A percentile compares a stretch with the other conserved stretches of the same genome.
These are phyloP conservation scores for Karalla daura DNA, from an alignment of 2,797 vertebrate genomes.

Conservation along the genomic window DNA sequence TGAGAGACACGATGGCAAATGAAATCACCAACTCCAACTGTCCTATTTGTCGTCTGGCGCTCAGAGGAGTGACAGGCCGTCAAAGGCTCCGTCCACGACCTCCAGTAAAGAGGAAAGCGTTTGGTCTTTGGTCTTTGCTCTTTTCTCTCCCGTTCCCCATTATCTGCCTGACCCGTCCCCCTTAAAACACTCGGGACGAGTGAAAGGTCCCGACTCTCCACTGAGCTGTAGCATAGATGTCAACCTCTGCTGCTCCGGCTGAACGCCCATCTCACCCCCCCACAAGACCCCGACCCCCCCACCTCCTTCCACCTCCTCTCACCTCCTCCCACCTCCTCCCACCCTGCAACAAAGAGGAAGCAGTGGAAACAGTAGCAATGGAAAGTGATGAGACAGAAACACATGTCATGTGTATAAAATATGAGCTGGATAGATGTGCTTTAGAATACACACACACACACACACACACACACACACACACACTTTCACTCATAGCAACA, in stretches of 20 bases:
- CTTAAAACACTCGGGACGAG: constrained; percentile 75
- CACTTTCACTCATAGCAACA: background rate
- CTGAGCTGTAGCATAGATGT: constrained; percentile 68
- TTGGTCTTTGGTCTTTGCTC: constrained; percentile 64
- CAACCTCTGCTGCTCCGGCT: constrained; percentile 71
- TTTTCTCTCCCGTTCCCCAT: constrained; percentile 61
- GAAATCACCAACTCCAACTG: constrained; percentile 53
- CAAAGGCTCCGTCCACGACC: constrained; percentile 48
- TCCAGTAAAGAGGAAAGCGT: constrained; percentile 63
- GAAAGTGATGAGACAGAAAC: background rate
- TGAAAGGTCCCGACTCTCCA: constrained; percentile 78
- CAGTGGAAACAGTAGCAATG: background rate
- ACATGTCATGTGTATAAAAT: background rate
- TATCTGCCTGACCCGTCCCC: constrained; percentile 76
- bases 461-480: background rate
- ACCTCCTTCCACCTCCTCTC: too few species aligned
- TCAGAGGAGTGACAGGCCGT: constrained; percentile 55
- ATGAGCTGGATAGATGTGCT: background rate
- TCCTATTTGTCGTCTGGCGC: constrained; percentile 49
- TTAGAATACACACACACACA: background rate
- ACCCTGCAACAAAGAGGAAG: constrained; percentile 5
- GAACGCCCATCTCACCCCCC: constrained; percentile 5
- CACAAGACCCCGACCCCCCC: too few species aligned
- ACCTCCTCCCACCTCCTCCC: too few species aligned
- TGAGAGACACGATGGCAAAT: background rate